Conservation (phyloP, 2,797 vertebrate species). For the Scleropages formosus region DNA sequence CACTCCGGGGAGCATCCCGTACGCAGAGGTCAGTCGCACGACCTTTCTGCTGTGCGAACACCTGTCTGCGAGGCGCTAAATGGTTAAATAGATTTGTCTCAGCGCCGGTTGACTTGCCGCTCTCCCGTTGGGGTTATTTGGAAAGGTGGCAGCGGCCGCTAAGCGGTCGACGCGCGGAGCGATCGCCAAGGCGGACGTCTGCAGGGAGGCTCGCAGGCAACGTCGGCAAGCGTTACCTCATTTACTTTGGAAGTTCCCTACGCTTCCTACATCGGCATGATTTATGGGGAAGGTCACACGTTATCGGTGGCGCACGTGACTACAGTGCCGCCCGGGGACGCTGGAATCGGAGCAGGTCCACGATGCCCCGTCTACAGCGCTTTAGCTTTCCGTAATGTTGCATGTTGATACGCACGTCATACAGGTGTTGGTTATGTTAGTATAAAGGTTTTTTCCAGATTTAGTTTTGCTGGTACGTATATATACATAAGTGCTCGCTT, state of each 20-base stretch:
- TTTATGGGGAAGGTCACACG: neutral
- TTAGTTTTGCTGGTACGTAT: too few species aligned
- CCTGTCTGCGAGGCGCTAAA: neutral
- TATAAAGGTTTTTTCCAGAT: neutral
- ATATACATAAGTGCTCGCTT: too few species aligned
- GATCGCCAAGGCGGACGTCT: constrained; percentile 27
- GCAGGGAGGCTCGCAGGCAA: constrained; percentile 21
- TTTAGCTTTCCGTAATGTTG: neutral
- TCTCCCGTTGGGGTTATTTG: constrained; percentile 48
- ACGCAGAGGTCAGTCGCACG: neutral
- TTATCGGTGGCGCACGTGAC: neutral
- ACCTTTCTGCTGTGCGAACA: neutral
- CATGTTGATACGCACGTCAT: neutral
- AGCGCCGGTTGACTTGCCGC: constrained; percentile 35
- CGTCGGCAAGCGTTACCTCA: constrained; percentile 39
- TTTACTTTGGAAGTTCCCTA: constrained; percentile 26
- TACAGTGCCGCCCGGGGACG: too few species aligned
- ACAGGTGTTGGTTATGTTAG: too few species aligned
- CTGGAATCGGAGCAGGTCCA: neutral
- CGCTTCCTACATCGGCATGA: neutral
- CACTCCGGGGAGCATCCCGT: neutral
- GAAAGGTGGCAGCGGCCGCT: constrained; percentile 43
- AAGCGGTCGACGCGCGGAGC: constrained; percentile 32
- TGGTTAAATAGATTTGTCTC: constrained; percentile 37
- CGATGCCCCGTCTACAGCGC: neutral